Evolutionary conservation across 37 sponge, comb jelly and placozoan genomes (phyloP).

Genomic region (Haliclona indistincta): DNA sequence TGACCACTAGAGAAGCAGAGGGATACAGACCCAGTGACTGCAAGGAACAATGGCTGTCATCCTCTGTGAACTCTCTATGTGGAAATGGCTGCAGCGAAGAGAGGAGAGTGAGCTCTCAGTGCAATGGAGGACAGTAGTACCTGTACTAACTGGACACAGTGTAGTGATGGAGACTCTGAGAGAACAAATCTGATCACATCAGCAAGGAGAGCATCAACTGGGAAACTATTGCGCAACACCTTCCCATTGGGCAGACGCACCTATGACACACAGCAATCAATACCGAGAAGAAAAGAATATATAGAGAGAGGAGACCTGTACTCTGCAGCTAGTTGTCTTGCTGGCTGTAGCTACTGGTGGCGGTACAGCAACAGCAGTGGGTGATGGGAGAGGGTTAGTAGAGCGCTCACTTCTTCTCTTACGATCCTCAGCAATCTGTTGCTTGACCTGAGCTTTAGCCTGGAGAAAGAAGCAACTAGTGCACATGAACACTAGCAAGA

Average conservation of each 20-base stretch:
- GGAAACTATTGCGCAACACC: conserved; percentile 34
- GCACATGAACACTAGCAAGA: not conserved
- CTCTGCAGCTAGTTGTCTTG: not conserved
- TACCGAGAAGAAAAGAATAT: too few relatives aligned
- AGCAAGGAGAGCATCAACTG: conserved; percentile 19
- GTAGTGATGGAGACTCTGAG: not conserved
- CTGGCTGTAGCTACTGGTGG: not conserved
- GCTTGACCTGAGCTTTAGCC: conserved; percentile 32
- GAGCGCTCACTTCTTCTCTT: not conserved
- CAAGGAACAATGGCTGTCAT: conserved; percentile 23
- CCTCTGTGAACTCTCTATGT: conserved; percentile 40
- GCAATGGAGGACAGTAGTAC: not conserved
- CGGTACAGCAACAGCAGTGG: not conserved
- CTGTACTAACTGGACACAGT: conserved; percentile 23
- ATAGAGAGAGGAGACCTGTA: too few relatives aligned
- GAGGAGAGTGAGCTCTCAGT: not conserved
- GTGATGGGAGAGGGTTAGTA: not conserved
- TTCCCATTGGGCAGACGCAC: conserved; percentile 48
- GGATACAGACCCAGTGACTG: conserved; percentile 56
- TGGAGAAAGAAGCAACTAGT: not conserved
- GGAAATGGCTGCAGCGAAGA: conserved; percentile 45
- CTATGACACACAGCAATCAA: conserved; percentile 15
- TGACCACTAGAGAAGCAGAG: conserved; percentile 55
- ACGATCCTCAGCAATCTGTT: conserved; percentile 52
- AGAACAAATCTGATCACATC: conserved; percentile 32